Evolutionary conservation across 1,140 invertebrate genomes (phyloP), one percentile per base, ranked within the genome.

Genomic region (Euwallacea fornicatus): DNA sequence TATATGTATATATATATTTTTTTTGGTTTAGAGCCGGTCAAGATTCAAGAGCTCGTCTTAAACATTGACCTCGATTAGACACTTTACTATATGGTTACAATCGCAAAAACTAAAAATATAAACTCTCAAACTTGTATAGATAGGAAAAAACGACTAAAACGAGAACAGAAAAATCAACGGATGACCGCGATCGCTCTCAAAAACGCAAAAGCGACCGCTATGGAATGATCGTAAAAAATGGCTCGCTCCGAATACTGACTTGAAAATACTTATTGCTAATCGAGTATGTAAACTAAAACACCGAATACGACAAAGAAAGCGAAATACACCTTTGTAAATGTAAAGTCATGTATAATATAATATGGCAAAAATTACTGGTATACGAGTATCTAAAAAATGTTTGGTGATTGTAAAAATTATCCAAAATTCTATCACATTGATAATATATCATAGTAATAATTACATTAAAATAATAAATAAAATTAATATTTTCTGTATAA

Each of bases 351-450:
- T 74, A 74, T 76, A 76, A 72, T 58, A 74, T 65, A 74, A 67
- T 78, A 79, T 81, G 80, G 78, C 79, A 79, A 81, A 78, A 80
- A 80, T 76, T 80, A 80, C 77, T 78, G 77, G 78, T 79, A 80
- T 81, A 81, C 75, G 77, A 81, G 78, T 80, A 81, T 81, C 80
- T 81, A 81, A 80, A 80, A 81, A 78, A 76, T 72, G 76, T 76
- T 78, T 72, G 79, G 80, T 78, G 79, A 81, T 81, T 81, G 80
- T 81, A 81, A 81, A 79, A 81, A 81, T 81, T 79, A 81, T 81
- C 80, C 78, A 81, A 79, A 81, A 81, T 80, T 81, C 80, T 81
- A 81, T 81, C 80, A 81, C 80, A 81, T 81, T 80, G 77, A 81
- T 75, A 79, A 80, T 80, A 78, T 80, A 80, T 80, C 73, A 75